Evolutionary conservation across 2,888 invertebrate species (phyloP).

Genomic region (Caenorhabditis imperialis): DNA sequence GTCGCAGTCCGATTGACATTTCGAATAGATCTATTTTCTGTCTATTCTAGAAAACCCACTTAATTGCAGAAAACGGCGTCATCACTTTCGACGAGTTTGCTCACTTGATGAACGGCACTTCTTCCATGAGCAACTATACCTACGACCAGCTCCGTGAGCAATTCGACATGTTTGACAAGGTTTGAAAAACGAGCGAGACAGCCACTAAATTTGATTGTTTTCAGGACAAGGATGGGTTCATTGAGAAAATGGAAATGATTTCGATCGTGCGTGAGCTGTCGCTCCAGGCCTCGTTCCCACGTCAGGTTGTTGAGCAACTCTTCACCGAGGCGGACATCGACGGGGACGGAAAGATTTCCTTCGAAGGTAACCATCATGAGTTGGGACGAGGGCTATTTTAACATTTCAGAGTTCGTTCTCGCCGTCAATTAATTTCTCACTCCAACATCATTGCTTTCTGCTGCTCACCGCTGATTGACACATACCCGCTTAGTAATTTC

Average conservation of each 20-base stretch:
- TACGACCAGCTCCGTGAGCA: constrained; percentile 71
- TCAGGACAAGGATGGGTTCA: constrained; percentile 77
- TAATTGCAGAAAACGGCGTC: constrained; percentile 76
- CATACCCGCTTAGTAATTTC: constrained; percentile 6
- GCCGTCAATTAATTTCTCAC: constrained; percentile 71
- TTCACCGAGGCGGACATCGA: constrained; percentile 76
- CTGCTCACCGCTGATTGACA: constrained; percentile 33
- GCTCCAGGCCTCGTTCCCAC: constrained; percentile 72
- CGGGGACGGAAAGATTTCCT: constrained; percentile 76
- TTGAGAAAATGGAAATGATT: constrained; percentile 75
- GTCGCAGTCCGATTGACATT: too few species aligned
- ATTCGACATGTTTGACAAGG: constrained; percentile 76
- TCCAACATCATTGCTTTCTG: constrained; percentile 16
- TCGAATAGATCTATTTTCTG: too few species aligned
- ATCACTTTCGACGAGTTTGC: constrained; percentile 77
- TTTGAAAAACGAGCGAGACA: constrained; percentile 12
- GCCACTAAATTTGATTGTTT: background rate
- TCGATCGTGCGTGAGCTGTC: constrained; percentile 72
- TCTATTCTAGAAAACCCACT: too few species aligned
- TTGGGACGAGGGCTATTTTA: background rate
- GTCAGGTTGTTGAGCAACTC: constrained; percentile 71
- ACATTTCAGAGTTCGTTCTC: constrained; percentile 72
- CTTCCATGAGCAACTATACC: constrained; percentile 62
- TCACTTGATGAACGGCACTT: constrained; percentile 68
- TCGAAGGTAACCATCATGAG: constrained; percentile 64